Evolutionary conservation across 2,113 vertebrate genomes (phyloP), one percentile per base, ranked within the genome.

Genomic region (Lonchura striata): DNA sequence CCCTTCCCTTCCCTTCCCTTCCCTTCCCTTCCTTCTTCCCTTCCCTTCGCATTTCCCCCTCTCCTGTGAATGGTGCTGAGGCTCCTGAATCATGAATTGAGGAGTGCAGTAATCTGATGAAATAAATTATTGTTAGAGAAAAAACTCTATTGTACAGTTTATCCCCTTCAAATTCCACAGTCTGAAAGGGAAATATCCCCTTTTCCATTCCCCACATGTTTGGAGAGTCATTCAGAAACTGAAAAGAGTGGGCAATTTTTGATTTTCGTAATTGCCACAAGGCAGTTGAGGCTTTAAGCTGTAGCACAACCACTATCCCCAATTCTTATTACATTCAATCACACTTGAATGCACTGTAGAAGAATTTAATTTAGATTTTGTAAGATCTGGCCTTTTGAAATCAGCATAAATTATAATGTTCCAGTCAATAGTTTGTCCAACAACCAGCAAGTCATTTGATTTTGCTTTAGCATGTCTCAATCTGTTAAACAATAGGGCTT

Each of bases 401-500:
- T 90, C 64, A 90, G 42, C 72, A 78, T 88, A 75, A 88, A 90
- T 83, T 63, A 53, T 30, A 92, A 52, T 44, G 59, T 88, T 88
- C 47, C 46, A 52, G 64, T 88, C 85, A 92, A 88, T 56, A 92
- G 50, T 88, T 93, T 92, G 80, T 92, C 72, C 81, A 86, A 72
- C 71, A 93, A 71, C 74, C 18, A 4, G 33, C 71, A 90, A 96
- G 60, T 88, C 82, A 74, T 68, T 93, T 88, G 68, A 90, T 93
- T 96, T 92, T 74, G 22, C 79, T 93, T 88, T 77, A 80, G 71
- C 42, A 13, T 70, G 68, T 95, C 72, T 95, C 90, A 90, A 35
- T 90, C 80, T 86, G 52, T 63, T 69, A 70, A 90, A 95, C 92
- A 97, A 92, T 92, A 86, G 79, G 65, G 17, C 82, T 88, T 92